Evolutionary conservation across 2,113 vertebrate species (phyloP), one percentile per base, ranked within the genome.

Genomic region (Oryzias melastigma): DNA sequence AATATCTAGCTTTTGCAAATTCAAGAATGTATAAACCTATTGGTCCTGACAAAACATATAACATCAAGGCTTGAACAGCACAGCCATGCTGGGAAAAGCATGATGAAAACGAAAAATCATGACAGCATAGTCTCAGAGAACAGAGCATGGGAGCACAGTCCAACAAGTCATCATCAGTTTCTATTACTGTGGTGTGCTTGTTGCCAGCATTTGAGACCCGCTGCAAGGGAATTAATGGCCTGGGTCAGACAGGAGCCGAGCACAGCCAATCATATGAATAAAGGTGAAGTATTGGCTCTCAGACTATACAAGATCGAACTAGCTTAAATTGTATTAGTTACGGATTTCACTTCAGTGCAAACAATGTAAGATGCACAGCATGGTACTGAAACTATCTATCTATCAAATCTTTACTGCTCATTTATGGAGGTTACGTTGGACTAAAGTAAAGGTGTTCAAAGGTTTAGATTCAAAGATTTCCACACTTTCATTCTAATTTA

Each of bases 281-380:
- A 83, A 78, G 76, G 84, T 85, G 80, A 82, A 70, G 73, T 77
- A 83, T 83, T 64, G 71, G 48, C 58, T 75, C 51, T 60, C 51
- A 58, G 79, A 69, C 48, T 35, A 58, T 53, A 71, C 7, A 17
- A 73, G 69, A 87, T 87, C 72, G 72, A 87, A 88, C 57, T 47
- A 68, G 65, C 78, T 83, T 82, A 80, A 85, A 75, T 45, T 63
- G 69, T 81, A 84, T 83, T 76, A 83, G 67, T 72, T 87, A 80
- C 77, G 82, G 82, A 70, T 86, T 78, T 85, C 69, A 81, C 77
- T 72, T 68, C 59, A 70, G 65, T 61, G 53, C 57, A n/a, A 35
- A 24, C 58, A 67, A 83, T 42, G 61, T 58, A 69, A 82, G 58
- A 59, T 50, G 74, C 35, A 35, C 29, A 8, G 3, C 35, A 12